Conservation (phyloP, 1,140 invertebrate species). For the Rhynchophorus ferrugineus region DNA sequence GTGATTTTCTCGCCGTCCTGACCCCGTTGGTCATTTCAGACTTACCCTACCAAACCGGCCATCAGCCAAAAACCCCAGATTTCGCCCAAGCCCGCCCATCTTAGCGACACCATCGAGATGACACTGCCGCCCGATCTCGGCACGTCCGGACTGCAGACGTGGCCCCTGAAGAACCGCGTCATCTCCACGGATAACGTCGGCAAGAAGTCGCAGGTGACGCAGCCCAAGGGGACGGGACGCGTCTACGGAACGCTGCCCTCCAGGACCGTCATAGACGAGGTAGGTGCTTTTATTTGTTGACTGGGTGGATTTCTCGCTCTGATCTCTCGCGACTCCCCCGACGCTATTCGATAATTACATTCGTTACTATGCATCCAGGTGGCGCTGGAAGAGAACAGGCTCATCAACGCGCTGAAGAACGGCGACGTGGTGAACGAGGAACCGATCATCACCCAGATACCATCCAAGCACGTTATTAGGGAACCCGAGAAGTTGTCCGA, state of each 20-base stretch:
- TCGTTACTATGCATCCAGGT: too few relatives aligned
- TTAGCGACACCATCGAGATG: slow-evolving; percentile 49
- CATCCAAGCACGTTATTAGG: slow-evolving; percentile 17
- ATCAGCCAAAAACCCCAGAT: slow-evolving; percentile 55
- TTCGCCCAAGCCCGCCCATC: slow-evolving; percentile 41
- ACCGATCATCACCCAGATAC: slow-evolving; percentile 16
- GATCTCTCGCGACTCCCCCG: too few relatives aligned
- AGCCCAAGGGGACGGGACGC: not conserved
- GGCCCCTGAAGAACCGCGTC: slow-evolving; percentile 58
- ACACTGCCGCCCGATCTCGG: slow-evolving; percentile 43
- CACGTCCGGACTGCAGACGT: slow-evolving; percentile 44
- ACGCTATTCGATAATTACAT: too few relatives aligned
- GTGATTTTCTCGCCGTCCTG: not conserved
- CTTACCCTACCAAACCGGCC: slow-evolving; percentile 40
- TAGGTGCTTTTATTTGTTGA: not conserved
- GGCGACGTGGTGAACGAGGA: slow-evolving; percentile 60
- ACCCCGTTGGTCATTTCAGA: too few relatives aligned
- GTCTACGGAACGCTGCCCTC: slow-evolving; percentile 14
- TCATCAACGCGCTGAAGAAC: slow-evolving; percentile 70
- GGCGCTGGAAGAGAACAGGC: slow-evolving; percentile 67
- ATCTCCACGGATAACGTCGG: slow-evolving; percentile 41
- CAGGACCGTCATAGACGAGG: slow-evolving; percentile 21
- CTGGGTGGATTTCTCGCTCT: too few relatives aligned
- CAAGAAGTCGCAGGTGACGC: slow-evolving; percentile 35
- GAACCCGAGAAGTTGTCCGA: slow-evolving; percentile 31